A percentile compares a stretch with the other conserved stretches of the same genome.
Evolutionary conservation across 1,140 invertebrate genomes (phyloP).

Genomic region (Lamellibrachia luymesi): DNA sequence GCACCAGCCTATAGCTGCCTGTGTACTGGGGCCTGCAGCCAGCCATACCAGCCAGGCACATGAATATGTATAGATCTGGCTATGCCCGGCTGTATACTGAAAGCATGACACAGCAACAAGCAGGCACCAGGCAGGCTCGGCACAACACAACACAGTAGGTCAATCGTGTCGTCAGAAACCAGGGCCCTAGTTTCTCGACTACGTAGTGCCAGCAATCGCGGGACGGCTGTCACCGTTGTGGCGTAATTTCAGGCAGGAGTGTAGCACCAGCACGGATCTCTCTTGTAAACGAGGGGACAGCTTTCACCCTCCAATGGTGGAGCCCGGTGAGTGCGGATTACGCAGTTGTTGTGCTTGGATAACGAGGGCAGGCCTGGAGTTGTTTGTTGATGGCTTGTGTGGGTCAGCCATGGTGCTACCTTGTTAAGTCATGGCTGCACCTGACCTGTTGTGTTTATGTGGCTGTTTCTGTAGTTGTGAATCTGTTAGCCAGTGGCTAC

Average conservation of each 20-base stretch:
- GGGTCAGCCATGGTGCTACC: background rate
- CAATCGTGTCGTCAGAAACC: background rate
- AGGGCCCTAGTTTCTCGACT: background rate
- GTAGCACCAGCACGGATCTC: background rate
- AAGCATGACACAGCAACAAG: background rate
- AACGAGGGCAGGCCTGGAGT: background rate
- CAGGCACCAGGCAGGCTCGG: no score
- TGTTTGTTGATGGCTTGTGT: background rate
- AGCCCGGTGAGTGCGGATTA: background rate
- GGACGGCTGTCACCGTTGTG: background rate
- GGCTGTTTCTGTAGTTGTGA: background rate
- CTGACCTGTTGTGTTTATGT: background rate
- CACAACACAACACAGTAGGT: background rate
- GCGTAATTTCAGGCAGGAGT: background rate
- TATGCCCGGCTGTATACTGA: background rate
- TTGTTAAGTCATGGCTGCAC: background rate
- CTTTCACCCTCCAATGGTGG: constrained; percentile 3
- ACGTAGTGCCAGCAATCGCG: background rate
- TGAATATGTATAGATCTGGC: background rate
- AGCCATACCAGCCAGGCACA: background rate
- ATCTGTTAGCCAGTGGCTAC: background rate
- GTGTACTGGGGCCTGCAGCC: background rate
- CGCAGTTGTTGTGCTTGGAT: background rate
- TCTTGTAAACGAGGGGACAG: background rate
- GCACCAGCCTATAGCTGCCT: background rate